Percentiles rank a stretch among this genome's conserved stretches.
phyloP scores from a whole-genome alignment of 1,140 invertebrate genomes.

The Trigoniulus corallinus region DNA sequence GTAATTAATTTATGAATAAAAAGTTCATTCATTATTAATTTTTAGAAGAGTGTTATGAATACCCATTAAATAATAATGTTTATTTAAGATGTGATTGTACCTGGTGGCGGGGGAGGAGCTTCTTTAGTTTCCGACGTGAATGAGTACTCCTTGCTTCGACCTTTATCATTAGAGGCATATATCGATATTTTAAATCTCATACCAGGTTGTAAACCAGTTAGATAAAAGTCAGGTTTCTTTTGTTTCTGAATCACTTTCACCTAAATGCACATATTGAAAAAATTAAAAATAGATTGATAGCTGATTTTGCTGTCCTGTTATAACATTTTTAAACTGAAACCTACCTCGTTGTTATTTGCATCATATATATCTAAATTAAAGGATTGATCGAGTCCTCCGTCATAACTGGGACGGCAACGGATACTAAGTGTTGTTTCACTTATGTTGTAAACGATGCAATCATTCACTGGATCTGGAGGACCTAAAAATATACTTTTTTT shows the following conservation, averaged over 20 bases:
- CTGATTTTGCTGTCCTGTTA: too few relatives aligned
- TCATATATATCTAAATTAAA: conserved; percentile 16
- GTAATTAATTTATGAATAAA: too few relatives aligned
- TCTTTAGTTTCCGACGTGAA: conserved; percentile 10
- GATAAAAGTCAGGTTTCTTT: conserved; percentile 10
- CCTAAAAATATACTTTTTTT: conserved; percentile 2
- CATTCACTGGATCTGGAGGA: conserved; percentile 14
- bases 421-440: conserved; percentile 15
- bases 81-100: too few relatives aligned
- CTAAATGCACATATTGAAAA: conserved; percentile 10
- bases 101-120: conserved; percentile 7
- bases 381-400: conserved; percentile 14
- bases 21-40: too few relatives aligned
- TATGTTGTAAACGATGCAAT: conserved; percentile 16
- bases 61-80: too few relatives aligned
- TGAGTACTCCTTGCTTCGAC: conserved; percentile 11
- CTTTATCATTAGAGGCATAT: conserved; percentile 16
- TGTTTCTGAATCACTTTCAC: neutral
- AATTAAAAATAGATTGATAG: neutral
- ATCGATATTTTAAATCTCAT: conserved; percentile 13
- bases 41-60: too few relatives aligned
- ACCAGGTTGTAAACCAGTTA: conserved; percentile 11
- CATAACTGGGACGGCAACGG: conserved; percentile 15
- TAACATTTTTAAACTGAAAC: neutral
- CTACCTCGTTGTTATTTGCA: conserved; percentile 5